Conservation (phyloP, 2,888 invertebrate species). For the Archips crataeganus region DNA sequence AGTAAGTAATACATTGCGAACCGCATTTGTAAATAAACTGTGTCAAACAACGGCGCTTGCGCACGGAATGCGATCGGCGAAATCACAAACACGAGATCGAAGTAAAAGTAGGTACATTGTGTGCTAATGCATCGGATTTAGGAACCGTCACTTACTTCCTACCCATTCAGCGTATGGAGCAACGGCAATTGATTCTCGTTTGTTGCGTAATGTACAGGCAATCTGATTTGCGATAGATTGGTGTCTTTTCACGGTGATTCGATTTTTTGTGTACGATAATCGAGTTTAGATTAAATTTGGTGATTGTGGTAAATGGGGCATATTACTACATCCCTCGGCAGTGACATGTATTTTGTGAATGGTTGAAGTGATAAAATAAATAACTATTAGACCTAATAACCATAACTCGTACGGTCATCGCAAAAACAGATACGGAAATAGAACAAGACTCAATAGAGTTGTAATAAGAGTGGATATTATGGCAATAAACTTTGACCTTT, state of each 20-base stretch:
- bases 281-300: not conserved
- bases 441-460: too few species aligned
- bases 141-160: slow-evolving; percentile 33
- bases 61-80: slow-evolving; percentile 46
- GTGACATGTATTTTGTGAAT: too few species aligned
- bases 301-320: not conserved
- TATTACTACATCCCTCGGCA: not conserved
- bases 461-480: too few species aligned
- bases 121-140: slow-evolving; percentile 36
- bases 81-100: slow-evolving; percentile 48
- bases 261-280: not conserved
- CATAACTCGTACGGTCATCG: too few species aligned
- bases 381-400: too few species aligned
- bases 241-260: not conserved
- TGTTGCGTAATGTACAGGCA: slow-evolving; percentile 13
- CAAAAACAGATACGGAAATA: too few species aligned
- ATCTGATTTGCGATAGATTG: slow-evolving; percentile 1
- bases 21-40: slow-evolving; percentile 45
- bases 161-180: slow-evolving; percentile 11
- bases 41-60: slow-evolving; percentile 50
- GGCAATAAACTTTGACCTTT: too few species aligned
- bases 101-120: slow-evolving; percentile 39
- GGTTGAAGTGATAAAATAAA: too few species aligned
- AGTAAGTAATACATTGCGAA: not conserved
- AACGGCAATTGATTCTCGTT: slow-evolving; percentile 20